Conservation (phyloP, 2,888 invertebrate genomes). For the Callyntrura guangdongensis region DNA sequence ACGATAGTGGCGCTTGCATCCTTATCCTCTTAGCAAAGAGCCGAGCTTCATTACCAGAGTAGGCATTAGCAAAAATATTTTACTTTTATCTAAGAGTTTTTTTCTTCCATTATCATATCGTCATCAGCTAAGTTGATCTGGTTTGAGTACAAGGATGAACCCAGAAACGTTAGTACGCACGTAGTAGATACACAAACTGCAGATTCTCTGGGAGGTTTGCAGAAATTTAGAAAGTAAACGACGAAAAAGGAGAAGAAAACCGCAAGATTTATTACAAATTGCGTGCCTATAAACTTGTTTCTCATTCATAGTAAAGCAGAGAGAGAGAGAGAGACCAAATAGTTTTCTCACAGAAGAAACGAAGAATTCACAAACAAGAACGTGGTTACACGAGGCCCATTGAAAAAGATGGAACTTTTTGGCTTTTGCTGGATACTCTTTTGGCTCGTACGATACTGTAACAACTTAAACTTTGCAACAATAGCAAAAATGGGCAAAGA, state of each 20-base stretch:
- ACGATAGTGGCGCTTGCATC: background rate
- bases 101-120: slow-evolving; percentile 3
- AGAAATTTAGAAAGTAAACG: slow-evolving; percentile 69
- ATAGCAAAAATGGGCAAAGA: slow-evolving; percentile 18
- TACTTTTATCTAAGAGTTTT: background rate
- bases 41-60: slow-evolving; percentile 2
- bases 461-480: slow-evolving; percentile 65
- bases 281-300: slow-evolving; percentile 24
- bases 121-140: slow-evolving; percentile 4
- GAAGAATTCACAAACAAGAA: slow-evolving; percentile 35
- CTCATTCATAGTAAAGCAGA: slow-evolving; percentile 27
- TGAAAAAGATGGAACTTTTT: slow-evolving; percentile 60
- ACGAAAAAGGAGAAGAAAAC: slow-evolving; percentile 61
- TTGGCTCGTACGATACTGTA: slow-evolving; percentile 70
- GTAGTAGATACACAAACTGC: background rate
- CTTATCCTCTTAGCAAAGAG: background rate
- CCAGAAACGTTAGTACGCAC: background rate
- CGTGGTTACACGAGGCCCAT: background rate
- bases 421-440: slow-evolving; percentile 61
- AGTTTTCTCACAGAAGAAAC: slow-evolving; percentile 5
- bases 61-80: background rate
- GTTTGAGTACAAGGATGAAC: slow-evolving; percentile 1
- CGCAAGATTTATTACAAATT: slow-evolving; percentile 73
- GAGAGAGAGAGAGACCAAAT: slow-evolving; percentile 21
- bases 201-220: slow-evolving; percentile 17